Percentiles rank a stretch among this genome's conserved stretches.
Conservation (phyloP, 2,113 vertebrate species). For the Tragulus kanchil region DNA sequence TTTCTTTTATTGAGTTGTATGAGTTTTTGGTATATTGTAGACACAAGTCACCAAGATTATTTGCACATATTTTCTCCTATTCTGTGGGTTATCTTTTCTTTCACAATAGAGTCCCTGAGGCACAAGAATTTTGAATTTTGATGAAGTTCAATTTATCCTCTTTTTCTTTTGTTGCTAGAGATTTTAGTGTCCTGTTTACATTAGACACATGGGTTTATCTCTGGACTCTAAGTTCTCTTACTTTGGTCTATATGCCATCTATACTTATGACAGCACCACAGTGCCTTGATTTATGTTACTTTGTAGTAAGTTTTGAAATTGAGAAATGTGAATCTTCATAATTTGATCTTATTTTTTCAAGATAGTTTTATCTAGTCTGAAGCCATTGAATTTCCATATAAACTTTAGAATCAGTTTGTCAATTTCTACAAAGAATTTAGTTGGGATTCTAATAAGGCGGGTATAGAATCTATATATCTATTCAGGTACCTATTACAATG, state of each 20-base stretch:
- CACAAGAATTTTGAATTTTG: neutral
- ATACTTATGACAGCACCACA: neutral
- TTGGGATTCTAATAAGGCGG: neutral
- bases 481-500: neutral
- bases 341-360: conserved; percentile 9
- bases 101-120: neutral
- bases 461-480: neutral
- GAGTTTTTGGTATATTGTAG: neutral
- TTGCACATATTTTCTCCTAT: neutral
- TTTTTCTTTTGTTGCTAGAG: neutral
- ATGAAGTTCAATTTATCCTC: neutral
- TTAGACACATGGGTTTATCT: neutral
- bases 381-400: neutral
- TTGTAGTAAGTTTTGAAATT: conserved; percentile 18
- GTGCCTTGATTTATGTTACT: neutral
- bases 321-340: neutral
- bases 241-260: neutral
- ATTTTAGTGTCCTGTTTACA: neutral
- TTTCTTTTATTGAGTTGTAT: neutral
- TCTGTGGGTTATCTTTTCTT: neutral
- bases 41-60: neutral
- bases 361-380: conserved; percentile 25
- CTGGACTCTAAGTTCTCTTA: neutral
- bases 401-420: neutral
- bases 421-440: neutral